Evolutionary conservation across 2,888 invertebrate species (phyloP).

Genomic region (Hermaeophaga mercurialis): DNA sequence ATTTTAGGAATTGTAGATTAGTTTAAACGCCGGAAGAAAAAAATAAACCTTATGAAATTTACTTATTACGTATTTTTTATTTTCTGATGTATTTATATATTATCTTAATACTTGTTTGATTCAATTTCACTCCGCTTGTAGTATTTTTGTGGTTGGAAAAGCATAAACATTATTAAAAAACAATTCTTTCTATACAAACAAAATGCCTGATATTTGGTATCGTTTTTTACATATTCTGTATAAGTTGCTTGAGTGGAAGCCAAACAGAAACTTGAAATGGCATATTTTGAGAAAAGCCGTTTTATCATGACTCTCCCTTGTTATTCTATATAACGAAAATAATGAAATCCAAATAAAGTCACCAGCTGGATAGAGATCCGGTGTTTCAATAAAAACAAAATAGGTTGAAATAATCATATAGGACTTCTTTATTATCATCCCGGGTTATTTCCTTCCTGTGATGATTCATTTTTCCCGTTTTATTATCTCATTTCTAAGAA

Average conservation of each 20-base stretch:
- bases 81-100: too few species aligned
- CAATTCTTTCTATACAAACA: constrained; percentile 3
- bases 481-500: constrained; percentile 11
- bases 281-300: constrained; percentile 9
- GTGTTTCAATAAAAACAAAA: constrained; percentile 18
- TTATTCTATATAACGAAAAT: constrained; percentile 20
- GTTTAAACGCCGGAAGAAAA: too few species aligned
- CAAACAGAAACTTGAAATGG: constrained; percentile 7
- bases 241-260: constrained; percentile 7
- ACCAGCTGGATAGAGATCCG: not conserved
- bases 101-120: too few species aligned
- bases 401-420: constrained; percentile 10
- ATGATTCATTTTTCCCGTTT: constrained; percentile 1
- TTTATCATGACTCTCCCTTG: constrained; percentile 6
- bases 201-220: too few species aligned
- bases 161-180: too few species aligned
- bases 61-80: too few species aligned
- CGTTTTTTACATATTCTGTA: too few species aligned
- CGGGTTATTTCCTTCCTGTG: constrained; percentile 23
- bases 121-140: too few species aligned
- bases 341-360: constrained; percentile 20
- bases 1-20: too few species aligned
- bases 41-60: too few species aligned
- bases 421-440: constrained; percentile 5
- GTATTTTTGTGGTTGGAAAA: too few species aligned